Evolutionary conservation across 2,888 invertebrate species (phyloP).

Genomic region (Limnephilus lunatus): DNA sequence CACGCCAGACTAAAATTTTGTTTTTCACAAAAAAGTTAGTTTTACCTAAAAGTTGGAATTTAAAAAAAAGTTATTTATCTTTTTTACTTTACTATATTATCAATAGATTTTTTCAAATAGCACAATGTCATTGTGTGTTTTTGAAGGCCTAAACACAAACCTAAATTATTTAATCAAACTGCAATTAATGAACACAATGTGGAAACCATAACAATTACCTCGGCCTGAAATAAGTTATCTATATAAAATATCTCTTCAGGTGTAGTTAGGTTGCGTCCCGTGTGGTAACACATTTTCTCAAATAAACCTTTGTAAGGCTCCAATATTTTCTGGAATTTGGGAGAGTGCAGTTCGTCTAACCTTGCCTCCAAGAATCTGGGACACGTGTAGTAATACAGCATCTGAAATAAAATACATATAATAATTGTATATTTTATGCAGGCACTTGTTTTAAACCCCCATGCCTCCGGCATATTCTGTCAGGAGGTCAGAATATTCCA

Average conservation of each 20-base stretch:
- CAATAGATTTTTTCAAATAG: not conserved
- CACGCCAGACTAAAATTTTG: too few species aligned
- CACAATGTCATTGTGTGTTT: not conserved
- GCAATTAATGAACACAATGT: not conserved
- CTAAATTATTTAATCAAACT: not conserved
- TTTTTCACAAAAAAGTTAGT: too few species aligned
- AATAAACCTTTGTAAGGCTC: conserved; percentile 60
- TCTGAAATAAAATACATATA: conserved; percentile 56
- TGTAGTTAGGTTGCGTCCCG: conserved; percentile 63
- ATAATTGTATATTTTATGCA: not conserved
- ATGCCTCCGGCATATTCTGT: too few species aligned
- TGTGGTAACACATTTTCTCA: conserved; percentile 53
- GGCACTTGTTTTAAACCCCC: too few species aligned
- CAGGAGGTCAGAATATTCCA: too few species aligned
- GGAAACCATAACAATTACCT: conserved; percentile 69
- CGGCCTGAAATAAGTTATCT: conserved; percentile 75
- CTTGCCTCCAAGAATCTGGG: conserved; percentile 63
- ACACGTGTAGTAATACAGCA: conserved; percentile 65
- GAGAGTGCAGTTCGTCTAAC: conserved; percentile 49
- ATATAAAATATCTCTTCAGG: conserved; percentile 71
- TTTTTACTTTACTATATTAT: too few species aligned
- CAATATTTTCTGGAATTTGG: conserved; percentile 55
- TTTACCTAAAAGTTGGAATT: too few species aligned
- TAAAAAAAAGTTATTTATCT: too few species aligned
- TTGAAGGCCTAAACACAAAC: not conserved